Percentiles rank a stretch among this genome's conserved stretches.
Evolutionary conservation across 2,113 vertebrate genomes (phyloP).

Genomic region (Aspiorhynchus laticeps): DNA sequence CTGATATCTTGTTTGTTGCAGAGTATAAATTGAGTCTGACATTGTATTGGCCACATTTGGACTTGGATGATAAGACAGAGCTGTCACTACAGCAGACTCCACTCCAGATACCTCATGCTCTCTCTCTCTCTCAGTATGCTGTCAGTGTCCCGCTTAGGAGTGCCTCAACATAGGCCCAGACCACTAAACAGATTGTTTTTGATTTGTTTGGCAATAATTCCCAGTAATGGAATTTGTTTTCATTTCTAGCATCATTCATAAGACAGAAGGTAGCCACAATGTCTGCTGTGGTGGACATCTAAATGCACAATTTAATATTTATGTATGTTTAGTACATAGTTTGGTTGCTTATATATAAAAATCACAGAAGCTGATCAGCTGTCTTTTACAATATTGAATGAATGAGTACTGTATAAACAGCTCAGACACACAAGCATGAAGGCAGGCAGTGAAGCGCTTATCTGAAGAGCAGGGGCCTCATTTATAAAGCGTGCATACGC

Average conservation of each 20-base stretch:
- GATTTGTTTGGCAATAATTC: slow-evolving; percentile 55
- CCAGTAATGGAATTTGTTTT: slow-evolving; percentile 58
- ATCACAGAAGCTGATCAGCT: background rate
- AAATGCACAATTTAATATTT: background rate
- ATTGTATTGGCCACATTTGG: slow-evolving; percentile 12
- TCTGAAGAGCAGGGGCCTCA: slow-evolving; percentile 29
- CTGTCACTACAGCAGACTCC: slow-evolving; percentile 2
- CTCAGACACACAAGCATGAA: background rate
- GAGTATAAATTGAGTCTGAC: slow-evolving; percentile 5
- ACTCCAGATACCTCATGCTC: background rate
- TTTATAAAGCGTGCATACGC: too few relatives aligned
- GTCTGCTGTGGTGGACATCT: background rate
- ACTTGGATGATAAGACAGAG: background rate
- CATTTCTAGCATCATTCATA: slow-evolving; percentile 60
- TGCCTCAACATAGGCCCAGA: slow-evolving; percentile 26
- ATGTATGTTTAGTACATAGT: background rate
- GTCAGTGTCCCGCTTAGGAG: slow-evolving; percentile 28
- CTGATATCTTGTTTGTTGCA: background rate
- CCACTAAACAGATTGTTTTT: slow-evolving; percentile 47
- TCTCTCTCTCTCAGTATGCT: slow-evolving; percentile 32
- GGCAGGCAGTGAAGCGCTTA: background rate
- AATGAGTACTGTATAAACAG: background rate
- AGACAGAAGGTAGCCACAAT: slow-evolving; percentile 33
- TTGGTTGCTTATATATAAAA: background rate
- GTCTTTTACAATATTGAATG: background rate